phyloP scores from a whole-genome alignment of 1,140 invertebrate species.

The Drosophila santomea region DNA sequence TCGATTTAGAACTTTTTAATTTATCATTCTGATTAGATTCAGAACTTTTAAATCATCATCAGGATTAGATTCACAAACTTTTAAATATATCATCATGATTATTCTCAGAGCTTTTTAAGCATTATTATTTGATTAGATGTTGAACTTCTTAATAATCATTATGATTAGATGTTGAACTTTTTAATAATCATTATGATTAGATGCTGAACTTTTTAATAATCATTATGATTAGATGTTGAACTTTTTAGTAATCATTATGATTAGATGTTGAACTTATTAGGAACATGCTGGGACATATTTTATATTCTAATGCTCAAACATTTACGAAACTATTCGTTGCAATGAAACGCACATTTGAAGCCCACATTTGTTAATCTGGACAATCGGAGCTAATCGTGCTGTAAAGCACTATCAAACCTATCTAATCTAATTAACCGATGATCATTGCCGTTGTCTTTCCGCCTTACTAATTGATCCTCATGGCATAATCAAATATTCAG shows the following conservation, averaged over 20 bases:
- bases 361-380: not conserved
- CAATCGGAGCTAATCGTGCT: not conserved
- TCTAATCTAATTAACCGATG: constrained; percentile 32
- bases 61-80: not conserved
- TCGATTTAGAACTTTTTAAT: not conserved
- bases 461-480: constrained; percentile 35
- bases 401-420: not conserved
- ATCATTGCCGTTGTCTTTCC: constrained; percentile 8
- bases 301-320: not conserved
- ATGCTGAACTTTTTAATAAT: no score
- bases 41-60: no score
- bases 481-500: constrained; percentile 38
- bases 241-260: no score
- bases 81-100: not conserved
- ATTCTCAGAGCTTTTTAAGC: not conserved
- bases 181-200: no score
- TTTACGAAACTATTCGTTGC: not conserved
- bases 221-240: no score
- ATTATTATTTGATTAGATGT: not conserved
- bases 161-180: no score
- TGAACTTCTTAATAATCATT: no score
- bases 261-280: not conserved
- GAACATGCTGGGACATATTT: not conserved
- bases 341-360: not conserved
- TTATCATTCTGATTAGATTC: not conserved